Base-by-base conservation (phyloP, 2,797 vertebrate genomes). In the Sardinella longiceps region DNA sequence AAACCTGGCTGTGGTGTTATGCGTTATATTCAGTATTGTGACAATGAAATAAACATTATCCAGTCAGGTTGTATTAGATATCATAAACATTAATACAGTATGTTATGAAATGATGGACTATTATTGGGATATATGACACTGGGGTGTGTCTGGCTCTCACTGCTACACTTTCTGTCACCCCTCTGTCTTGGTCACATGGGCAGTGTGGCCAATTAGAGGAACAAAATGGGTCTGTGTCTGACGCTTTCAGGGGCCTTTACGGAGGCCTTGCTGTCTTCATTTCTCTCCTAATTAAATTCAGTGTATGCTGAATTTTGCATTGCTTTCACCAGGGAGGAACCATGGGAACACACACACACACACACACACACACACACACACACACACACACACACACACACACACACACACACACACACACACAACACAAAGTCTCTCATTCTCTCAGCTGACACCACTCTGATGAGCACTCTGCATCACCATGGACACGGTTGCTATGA, bases 181-280 rank as follows among this genome's bases (percentile, higher is more conserved):
- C 12, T 28, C 6, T n/a, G 1, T 15, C 15, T 39, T 37, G 33
- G 33, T 74, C 66, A 74, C 66, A 74, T 74, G 66, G 88, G 90
- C 88, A 89, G 88, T 89, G 91, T 90, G 92, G 84, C 87, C 88
- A 90, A 92, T 92, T 94, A 93, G 84, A 45, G 70, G 63, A 86
- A 87, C 82, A 91, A 89, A 74, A 74, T 39, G 66, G 30, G 3
- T 30, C 39, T 74, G 33, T 74, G 66, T 74, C 66, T 37, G 66
- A 74, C 15, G 6, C 66, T 23, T 5, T 39, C 15, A 74, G 66
- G 33, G 66, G 30, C 66, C n/a, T n/a, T n/a, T n/a, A 74, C n/a
- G 5, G 66, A 5, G 66, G 66, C 66, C 66, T 39, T 39, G 66
- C 12, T 33, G 5, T 74, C 66, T 39, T 74, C 66, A 39, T 74